Evolutionary conservation across 2,888 invertebrate genomes (phyloP), one percentile per base, ranked within the genome.

Genomic region (Phaedon cochleariae): DNA sequence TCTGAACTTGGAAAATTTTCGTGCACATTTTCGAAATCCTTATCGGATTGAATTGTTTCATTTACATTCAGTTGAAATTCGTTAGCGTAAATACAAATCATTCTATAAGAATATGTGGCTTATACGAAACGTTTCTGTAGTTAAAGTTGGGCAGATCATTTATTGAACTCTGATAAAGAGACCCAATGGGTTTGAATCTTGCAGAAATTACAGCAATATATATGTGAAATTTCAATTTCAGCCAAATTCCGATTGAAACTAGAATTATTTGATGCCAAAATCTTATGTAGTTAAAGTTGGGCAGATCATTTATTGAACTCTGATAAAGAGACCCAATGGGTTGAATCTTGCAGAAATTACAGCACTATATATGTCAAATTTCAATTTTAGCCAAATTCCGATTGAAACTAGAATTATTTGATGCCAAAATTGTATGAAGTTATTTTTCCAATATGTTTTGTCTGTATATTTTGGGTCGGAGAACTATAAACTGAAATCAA

Each of bases 1-100:
- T 69, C 60, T 68, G 67, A 62, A 68, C 68, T 59, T 59, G 57
- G n/a, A 63, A 54, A 41, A 60, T 59, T 54, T 58, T 46, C 22
- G 17, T 57, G 26, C 46, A 31, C 37, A 51, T 60, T 52, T 61
- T 61, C 46, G 17, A 52, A 26, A 53, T 18, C 31, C 45, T 22
- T 55, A 20, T 55, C 15, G 45, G 57, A 12, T 15, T 41, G 15
- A 45, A n/a, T n/a, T n/a, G n/a, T n/a, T n/a, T 26, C 37, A 22
- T 20, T 59, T 41, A 59, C 49, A 17, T 48, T 21, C 21, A 49
- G 34, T 31, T 45, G 29, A 57, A 57, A 57, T 45, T 57, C 57
- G 31, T 45, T 48, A 48, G 21, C 22, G 48, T 10, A 4, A 41
- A 48, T 48, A 20, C 48, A 6, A 18, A 46, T 10, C 15, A 46